Base-by-base conservation (phyloP, 2,797 vertebrate species). In the Gymnothorax javanicus region DNA sequence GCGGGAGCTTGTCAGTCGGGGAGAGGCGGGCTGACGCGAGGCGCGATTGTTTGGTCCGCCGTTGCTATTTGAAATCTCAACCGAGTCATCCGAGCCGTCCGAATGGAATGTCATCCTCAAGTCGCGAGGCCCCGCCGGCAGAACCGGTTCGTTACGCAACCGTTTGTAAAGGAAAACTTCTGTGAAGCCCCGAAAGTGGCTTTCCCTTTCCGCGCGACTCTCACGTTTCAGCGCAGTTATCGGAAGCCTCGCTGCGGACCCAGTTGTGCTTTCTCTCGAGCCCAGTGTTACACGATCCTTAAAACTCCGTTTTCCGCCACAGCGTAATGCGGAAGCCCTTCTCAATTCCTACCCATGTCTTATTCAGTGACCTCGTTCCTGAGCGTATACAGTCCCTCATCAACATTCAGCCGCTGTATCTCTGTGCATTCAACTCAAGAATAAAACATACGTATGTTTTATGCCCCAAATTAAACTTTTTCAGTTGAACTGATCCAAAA, bases 31-130 rank as follows among this genome's bases (percentile, higher is more conserved):
- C 58, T 60, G 15, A 9, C 54, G 59, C 77, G n/a, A 9, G 60
- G 23, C 60, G 7, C 25, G 64, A 64, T 83, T 57, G 62, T 58
- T 69, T 73, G 33, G 33, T 73, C 43, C 86, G 15, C 81, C 64
- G 43, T 83, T 83, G 56, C 33, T 71, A 17, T 83, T 43, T 20
- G 60, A 86, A 86, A 67, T 50, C 59, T 83, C 81, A 67, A 59
- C 60, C 62, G 9, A 8, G 67, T 87, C 67, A 87, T 20, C 82
- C 57, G 82, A 87, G 82, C 67, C 69, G 67, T 56, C 67, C 20
- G 56, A 54, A n/a, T 54, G 86, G 86, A 87, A 84, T 84, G 82
- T 6, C 17, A 7, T 11, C 60, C 27, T 50, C 0, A 20, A 11
- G 60, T 56, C 33, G 57, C 56, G 12, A 50, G 67, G 27, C 60